Evolutionary conservation across 2,113 vertebrate genomes (phyloP).

Genomic region (Rousettus leschenaultii): DNA sequence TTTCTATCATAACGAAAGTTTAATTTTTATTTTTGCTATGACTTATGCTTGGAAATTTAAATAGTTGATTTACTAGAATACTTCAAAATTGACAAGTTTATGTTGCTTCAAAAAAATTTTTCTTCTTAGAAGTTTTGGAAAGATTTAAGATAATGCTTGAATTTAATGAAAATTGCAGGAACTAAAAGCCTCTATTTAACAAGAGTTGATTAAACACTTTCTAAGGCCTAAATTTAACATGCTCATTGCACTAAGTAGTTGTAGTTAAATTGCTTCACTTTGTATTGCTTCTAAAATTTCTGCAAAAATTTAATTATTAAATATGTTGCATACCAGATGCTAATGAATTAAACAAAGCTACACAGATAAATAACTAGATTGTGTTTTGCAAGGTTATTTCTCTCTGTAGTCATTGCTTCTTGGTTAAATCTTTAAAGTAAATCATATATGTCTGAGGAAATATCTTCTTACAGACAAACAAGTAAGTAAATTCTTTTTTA

Average conservation of each 20-base stretch:
- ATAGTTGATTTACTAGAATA: not conserved
- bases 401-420: not conserved
- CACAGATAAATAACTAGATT: not conserved
- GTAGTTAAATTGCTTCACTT: not conserved
- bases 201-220: not conserved
- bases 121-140: not conserved
- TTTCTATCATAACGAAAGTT: not conserved
- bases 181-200: not conserved
- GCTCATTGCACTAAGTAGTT: not conserved
- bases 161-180: not conserved
- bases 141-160: not conserved
- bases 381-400: not conserved
- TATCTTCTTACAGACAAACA: not conserved
- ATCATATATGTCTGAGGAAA: not conserved
- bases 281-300: not conserved
- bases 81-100: not conserved
- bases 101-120: not conserved
- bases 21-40: not conserved
- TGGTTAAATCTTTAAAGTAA: not conserved
- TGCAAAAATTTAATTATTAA: slow-evolving; percentile 6
- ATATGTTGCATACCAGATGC: not conserved
- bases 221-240: slow-evolving; percentile 34
- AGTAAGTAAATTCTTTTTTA: not conserved
- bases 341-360: not conserved
- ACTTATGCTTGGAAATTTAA: not conserved